phyloP scores from a whole-genome alignment of 2,888 invertebrate genomes.

The Spodoptera picta region DNA sequence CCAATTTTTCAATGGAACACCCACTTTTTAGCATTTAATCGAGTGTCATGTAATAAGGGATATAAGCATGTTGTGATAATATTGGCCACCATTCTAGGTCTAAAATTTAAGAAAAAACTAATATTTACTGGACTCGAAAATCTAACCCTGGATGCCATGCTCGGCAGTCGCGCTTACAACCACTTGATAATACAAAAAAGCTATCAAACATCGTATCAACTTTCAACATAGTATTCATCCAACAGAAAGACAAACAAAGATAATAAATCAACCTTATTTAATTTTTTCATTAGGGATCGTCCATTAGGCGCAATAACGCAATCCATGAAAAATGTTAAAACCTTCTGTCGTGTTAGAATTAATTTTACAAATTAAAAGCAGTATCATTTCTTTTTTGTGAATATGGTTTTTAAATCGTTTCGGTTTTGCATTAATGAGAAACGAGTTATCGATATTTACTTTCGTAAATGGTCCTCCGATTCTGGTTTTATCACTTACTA shows the following conservation, averaged over 20 bases:
- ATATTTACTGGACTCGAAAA: too few species aligned
- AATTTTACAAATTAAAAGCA: constrained; percentile 29
- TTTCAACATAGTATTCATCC: too few species aligned
- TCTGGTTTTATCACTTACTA: background rate
- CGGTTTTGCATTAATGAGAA: constrained; percentile 2
- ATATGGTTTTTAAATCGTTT: constrained; percentile 12
- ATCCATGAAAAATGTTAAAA: constrained; percentile 29
- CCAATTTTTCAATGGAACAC: too few species aligned
- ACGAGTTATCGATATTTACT: constrained; percentile 1
- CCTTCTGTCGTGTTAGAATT: constrained; percentile 18
- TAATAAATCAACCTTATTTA: constrained; percentile 24
- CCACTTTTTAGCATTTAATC: too few species aligned
- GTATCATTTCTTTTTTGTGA: constrained; percentile 13
- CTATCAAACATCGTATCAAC: background rate
- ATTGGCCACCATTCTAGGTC: too few species aligned
- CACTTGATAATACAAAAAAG: too few species aligned
- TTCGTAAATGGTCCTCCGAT: constrained; percentile 5
- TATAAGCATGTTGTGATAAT: too few species aligned
- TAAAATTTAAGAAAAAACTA: too few species aligned
- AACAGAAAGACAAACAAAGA: constrained; percentile 4
- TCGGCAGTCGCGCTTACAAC: too few species aligned
- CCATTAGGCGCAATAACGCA: constrained; percentile 30
- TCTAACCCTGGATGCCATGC: too few species aligned
- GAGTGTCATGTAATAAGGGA: too few species aligned
- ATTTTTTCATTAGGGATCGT: constrained; percentile 30